These are phyloP conservation scores for Helicoverpa armigera DNA, from an alignment of 1,140 invertebrate species.

Conservation along the genomic window DNA sequence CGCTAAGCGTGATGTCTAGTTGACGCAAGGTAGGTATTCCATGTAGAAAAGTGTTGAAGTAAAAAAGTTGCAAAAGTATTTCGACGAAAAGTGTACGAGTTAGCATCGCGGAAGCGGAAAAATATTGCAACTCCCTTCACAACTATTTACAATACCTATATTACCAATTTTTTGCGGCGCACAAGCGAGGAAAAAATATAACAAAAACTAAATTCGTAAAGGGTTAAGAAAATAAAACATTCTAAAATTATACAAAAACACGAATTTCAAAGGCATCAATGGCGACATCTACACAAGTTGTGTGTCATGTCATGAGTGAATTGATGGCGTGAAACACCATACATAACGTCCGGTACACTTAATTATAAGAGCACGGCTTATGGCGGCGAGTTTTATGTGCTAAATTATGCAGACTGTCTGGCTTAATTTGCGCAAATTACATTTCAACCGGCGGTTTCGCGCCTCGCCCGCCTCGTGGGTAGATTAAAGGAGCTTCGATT, in stretches of 20 bases:
- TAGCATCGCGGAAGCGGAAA: no score
- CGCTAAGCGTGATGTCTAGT: background rate
- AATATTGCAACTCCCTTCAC: no score
- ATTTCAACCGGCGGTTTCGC: slow-evolving; percentile 51
- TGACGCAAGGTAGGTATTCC: no score
- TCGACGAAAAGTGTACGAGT: no score
- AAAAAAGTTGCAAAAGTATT: no score
- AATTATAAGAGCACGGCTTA: slow-evolving; percentile 68
- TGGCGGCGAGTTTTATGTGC: slow-evolving; percentile 67
- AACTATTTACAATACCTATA: no score
- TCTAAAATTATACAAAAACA: background rate
- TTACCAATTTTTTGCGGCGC: no score
- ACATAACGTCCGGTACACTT: slow-evolving; percentile 65
- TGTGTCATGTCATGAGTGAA: slow-evolving; percentile 48
- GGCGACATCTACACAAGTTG: slow-evolving; percentile 39
- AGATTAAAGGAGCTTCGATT: slow-evolving; percentile 43
- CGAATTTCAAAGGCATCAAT: slow-evolving; percentile 22
- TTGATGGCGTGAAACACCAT: slow-evolving; percentile 58
- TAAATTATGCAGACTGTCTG: slow-evolving; percentile 70
- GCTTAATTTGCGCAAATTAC: slow-evolving; percentile 68
- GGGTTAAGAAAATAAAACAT: no score
- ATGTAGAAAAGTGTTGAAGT: no score
- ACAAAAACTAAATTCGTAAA: background rate
- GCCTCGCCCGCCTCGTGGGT: slow-evolving; percentile 47
- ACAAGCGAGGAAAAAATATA: no score